These are phyloP conservation scores for Xylophagus ater DNA, from an alignment of 2,888 invertebrate genomes.

Conservation along the genomic window DNA sequence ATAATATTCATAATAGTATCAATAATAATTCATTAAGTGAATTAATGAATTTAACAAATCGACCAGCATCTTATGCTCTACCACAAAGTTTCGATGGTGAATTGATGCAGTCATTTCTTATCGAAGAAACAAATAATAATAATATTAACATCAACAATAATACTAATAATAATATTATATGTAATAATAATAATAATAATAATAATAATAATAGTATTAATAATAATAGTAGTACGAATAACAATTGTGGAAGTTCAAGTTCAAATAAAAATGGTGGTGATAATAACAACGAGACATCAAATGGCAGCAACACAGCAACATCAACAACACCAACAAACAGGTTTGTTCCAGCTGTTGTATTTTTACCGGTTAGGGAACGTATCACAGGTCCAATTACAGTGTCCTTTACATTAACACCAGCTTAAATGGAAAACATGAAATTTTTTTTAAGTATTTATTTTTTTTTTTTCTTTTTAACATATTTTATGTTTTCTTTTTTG, in stretches of 20 bases:
- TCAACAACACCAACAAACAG: slow-evolving; percentile 32
- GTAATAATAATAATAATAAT: background rate
- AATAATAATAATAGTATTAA: slow-evolving; percentile 14
- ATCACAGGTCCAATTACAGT: slow-evolving; percentile 77
- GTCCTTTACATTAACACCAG: slow-evolving; percentile 88
- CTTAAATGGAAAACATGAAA: slow-evolving; percentile 55
- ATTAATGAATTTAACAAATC: slow-evolving; percentile 32
- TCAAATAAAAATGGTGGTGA: background rate
- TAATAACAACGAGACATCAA: background rate
- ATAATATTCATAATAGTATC: no score
- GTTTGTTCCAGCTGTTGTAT: slow-evolving; percentile 85
- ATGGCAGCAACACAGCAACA: background rate
- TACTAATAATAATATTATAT: background rate
- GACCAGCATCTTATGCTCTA: slow-evolving; percentile 53
- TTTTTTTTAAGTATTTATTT: no score
- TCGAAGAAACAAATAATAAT: slow-evolving; percentile 50
- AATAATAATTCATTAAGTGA: slow-evolving; percentile 29
- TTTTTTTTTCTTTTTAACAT: no score
- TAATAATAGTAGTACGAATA: background rate
- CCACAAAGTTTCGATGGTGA: slow-evolving; percentile 41
- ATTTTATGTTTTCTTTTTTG: no score
- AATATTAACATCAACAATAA: slow-evolving; percentile 2
- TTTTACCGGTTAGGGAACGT: slow-evolving; percentile 83
- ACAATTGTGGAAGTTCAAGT: background rate
- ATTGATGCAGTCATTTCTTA: slow-evolving; percentile 87